phyloP scores from a whole-genome alignment of 1,140 invertebrate species.

The Aphis gossypii region DNA sequence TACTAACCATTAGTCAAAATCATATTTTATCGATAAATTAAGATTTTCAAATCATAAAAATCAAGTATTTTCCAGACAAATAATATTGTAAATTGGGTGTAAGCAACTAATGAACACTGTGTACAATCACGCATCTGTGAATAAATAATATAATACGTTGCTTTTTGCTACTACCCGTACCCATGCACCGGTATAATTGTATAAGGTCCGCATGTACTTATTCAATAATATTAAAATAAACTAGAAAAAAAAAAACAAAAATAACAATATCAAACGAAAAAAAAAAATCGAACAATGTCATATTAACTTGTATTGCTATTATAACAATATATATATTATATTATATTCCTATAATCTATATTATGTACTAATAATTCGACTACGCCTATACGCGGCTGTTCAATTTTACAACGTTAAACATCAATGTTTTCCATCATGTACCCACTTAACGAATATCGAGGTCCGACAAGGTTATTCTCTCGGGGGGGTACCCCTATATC shows the following conservation, averaged over 20 bases:
- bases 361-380: too few species aligned
- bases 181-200: too few species aligned
- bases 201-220: background rate
- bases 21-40: too few species aligned
- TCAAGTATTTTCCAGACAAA: too few species aligned
- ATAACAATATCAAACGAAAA: background rate
- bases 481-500: background rate
- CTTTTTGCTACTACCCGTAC: background rate
- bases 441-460: background rate
- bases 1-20: too few species aligned
- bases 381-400: background rate
- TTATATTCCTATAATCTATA: too few species aligned
- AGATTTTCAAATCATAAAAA: too few species aligned
- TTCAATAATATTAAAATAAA: background rate
- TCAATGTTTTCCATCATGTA: background rate
- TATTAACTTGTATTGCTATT: background rate
- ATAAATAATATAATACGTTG: background rate
- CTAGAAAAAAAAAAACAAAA: background rate
- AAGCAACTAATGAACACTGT: too few species aligned
- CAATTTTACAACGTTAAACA: background rate
- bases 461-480: conserved; percentile 17
- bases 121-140: too few species aligned
- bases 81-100: too few species aligned
- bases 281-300: background rate
- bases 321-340: background rate